Percentiles rank a stretch among this genome's conserved stretches.
Evolutionary conservation across 2,888 invertebrate species (phyloP).

Genomic region (Hyalella azteca): DNA sequence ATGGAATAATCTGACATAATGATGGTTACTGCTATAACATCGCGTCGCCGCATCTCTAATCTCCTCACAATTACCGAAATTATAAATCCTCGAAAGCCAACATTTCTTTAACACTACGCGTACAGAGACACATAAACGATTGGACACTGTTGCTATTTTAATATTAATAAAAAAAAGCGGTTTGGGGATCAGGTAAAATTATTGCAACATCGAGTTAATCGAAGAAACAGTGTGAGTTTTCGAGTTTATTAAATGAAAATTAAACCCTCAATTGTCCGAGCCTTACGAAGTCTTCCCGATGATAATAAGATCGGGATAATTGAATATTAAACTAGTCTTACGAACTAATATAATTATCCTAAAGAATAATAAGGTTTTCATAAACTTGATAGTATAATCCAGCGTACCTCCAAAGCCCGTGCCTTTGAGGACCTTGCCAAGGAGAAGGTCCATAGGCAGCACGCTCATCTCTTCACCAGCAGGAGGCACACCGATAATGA

Average conservation of each 20-base stretch:
- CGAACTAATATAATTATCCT: too few species aligned
- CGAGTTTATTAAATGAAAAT: neutral
- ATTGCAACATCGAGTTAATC: too few species aligned
- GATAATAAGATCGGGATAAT: neutral
- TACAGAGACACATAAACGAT: too few species aligned
- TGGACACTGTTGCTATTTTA: too few species aligned
- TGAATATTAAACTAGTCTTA: too few species aligned
- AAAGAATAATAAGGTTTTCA: too few species aligned
- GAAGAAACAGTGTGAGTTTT: neutral
- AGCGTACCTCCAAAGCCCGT: conserved; percentile 81
- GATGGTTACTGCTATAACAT: neutral
- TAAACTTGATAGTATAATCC: neutral
- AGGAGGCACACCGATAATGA: conserved; percentile 95
- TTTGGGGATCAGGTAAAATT: too few species aligned
- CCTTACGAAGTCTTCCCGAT: neutral
- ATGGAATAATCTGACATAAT: neutral
- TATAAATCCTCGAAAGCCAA: too few species aligned
- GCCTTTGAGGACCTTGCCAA: conserved; percentile 96
- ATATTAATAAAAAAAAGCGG: too few species aligned
- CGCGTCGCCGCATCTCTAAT: neutral
- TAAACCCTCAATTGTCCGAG: neutral
- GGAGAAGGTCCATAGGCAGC: conserved; percentile 95
- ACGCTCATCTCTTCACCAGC: conserved; percentile 96
- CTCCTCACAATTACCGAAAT: too few species aligned
- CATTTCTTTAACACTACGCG: too few species aligned